Evolutionary conservation across 92 coral and sea anemone species (phyloP).

Genomic region (Nematostella vectensis): DNA sequence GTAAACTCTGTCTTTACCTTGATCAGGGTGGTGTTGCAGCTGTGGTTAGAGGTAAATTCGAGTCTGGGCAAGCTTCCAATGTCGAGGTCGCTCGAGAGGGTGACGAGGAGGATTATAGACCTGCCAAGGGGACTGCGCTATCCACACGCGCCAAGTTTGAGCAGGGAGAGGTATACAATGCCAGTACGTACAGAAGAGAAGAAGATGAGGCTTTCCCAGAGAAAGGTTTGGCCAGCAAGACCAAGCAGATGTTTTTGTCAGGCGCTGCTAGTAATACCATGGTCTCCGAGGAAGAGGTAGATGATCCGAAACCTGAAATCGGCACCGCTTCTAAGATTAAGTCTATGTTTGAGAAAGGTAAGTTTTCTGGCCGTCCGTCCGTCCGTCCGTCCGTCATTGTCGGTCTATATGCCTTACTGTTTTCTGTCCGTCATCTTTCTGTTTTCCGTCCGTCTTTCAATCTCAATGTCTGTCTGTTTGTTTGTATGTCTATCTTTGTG

Average conservation of each 20-base stretch:
- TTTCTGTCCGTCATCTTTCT: not conserved
- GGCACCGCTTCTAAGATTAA: constrained; percentile 70
- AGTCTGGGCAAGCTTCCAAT: constrained; percentile 38
- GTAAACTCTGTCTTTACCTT: too few species aligned
- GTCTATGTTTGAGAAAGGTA: constrained; percentile 35
- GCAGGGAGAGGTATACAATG: constrained; percentile 43
- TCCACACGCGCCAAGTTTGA: constrained; percentile 41
- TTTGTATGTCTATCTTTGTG: too few species aligned
- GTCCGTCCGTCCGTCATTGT: not conserved
- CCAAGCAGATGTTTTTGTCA: constrained; percentile 32
- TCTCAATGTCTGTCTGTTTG: too few species aligned
- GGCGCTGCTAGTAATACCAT: constrained; percentile 37
- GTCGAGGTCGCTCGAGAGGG: constrained; percentile 21
- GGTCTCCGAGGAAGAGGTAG: constrained; percentile 24
- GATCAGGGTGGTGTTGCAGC: constrained; percentile 71
- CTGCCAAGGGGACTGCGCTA: constrained; percentile 17
- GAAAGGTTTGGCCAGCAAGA: constrained; percentile 24
- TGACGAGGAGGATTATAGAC: constrained; percentile 29
- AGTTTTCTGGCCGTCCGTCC: not conserved
- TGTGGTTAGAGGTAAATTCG: constrained; percentile 36
- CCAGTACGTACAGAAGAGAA: constrained; percentile 15
- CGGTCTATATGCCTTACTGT: not conserved
- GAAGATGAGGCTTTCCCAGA: constrained; percentile 26
- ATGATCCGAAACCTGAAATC: constrained; percentile 35
- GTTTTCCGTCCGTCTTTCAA: too few species aligned